Conservation (phyloP, 2,888 invertebrate genomes). For the Tenthredo distinguenda region DNA sequence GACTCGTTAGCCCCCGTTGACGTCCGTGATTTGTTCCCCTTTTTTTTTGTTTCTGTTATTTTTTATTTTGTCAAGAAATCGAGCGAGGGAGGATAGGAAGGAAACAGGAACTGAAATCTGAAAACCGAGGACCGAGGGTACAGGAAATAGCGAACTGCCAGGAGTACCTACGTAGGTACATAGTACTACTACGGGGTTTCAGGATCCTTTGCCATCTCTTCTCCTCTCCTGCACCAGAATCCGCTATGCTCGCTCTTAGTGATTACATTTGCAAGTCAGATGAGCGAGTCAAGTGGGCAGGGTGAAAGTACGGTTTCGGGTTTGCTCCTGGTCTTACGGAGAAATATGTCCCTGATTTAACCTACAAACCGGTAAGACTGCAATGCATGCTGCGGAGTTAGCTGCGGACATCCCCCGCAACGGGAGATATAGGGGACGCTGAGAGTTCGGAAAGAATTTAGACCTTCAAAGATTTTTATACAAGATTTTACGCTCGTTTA, state of each 20-base stretch:
- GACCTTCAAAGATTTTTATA: not conserved
- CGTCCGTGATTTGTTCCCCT: not conserved
- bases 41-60: too few relatives aligned
- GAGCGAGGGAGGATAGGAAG: not conserved
- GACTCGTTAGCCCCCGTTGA: conserved; percentile 3
- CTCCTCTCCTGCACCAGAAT: not conserved
- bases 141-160: conserved; percentile 6
- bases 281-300: conserved; percentile 65
- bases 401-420: not conserved
- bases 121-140: not conserved
- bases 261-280: conserved; percentile 76
- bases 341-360: conserved; percentile 55
- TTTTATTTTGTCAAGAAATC: not conserved
- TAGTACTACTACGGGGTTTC: conserved; percentile 1
- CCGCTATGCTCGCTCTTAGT: conserved; percentile 70
- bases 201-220: not conserved
- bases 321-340: conserved; percentile 61
- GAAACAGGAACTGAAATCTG: not conserved
- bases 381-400: not conserved
- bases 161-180: conserved; percentile 5
- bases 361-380: conserved; percentile 21
- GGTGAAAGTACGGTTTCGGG: conserved; percentile 57
- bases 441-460: not conserved
- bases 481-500: not conserved
- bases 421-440: not conserved